Percentiles rank a stretch among this genome's conserved stretches.
These are phyloP conservation scores for Torymus auratus DNA, from an alignment of 2,888 invertebrate species.

Conservation along the genomic window DNA sequence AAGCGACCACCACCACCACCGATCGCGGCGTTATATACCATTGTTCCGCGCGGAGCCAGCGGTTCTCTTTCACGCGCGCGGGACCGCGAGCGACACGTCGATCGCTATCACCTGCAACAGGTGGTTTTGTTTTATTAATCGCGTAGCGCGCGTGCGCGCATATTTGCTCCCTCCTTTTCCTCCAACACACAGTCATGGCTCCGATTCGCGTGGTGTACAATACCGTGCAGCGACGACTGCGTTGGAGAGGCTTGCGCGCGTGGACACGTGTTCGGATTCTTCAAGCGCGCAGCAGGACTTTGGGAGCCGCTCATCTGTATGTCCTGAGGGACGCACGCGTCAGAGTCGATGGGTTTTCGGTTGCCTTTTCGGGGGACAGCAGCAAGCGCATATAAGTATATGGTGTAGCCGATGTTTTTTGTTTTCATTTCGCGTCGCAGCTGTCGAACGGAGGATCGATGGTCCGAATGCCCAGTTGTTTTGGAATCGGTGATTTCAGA, in stretches of 20 bases:
- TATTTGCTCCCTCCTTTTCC: background rate
- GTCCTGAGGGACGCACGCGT: too few relatives aligned
- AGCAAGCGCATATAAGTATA: too few relatives aligned
- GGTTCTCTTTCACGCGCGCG: background rate
- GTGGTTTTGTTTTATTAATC: constrained; percentile 71
- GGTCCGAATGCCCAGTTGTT: too few relatives aligned
- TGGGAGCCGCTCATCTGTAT: too few relatives aligned
- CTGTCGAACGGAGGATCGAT: background rate
- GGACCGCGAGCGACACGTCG: constrained; percentile 44
- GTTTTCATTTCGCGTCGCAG: background rate
- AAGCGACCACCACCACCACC: too few relatives aligned
- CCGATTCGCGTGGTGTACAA: background rate
- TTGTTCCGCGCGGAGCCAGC: too few relatives aligned
- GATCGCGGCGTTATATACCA: too few relatives aligned
- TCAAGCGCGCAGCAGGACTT: background rate
- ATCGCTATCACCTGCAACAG: constrained; percentile 66
- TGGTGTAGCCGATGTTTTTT: background rate
- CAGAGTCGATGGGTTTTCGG: too few relatives aligned
- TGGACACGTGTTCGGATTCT: constrained; percentile 25
- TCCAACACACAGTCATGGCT: background rate
- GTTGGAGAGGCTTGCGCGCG: too few relatives aligned
- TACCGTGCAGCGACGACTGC: too few relatives aligned
- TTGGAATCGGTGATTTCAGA: too few relatives aligned
- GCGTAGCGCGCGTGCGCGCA: constrained; percentile 1
- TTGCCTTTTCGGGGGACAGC: too few relatives aligned